Base-by-base conservation (phyloP, 2,113 vertebrate genomes). In the Microtus oregoni region DNA sequence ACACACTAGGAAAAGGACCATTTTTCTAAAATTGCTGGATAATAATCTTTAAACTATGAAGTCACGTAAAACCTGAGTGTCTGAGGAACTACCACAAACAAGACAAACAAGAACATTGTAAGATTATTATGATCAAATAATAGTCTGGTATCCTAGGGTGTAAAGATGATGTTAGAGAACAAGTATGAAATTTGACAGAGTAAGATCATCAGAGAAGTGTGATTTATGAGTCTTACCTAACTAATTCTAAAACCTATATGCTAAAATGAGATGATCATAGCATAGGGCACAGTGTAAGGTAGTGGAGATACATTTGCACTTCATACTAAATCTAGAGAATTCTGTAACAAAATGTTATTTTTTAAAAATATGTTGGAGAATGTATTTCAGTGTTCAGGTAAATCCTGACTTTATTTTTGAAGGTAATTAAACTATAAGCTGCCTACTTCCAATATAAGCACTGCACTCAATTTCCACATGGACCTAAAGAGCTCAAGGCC, bases 381-480 rank as follows among this genome's bases (percentile, higher is more conserved):
- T 17, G 68, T 72, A 3, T 77, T 95, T 86, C 58, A 12, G 9
- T 86, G 73, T 44, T 35, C 32, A 91, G 83, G 41, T 85, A 88
- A 89, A 93, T 68, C 24, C 61, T 91, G 38, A 20, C 13, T 41
- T 93, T 61, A 86, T 86, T 15, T 63, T 91, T 94, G 61, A 47
- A 65, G 20, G 13, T 38, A 83, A 63, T 63, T 24, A 61, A 83
- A 41, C 55, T 24, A 1, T 44, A 85, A 67, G n/a, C 41, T 47
- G 10, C 58, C 10, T 44, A 14, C 86, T 91, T 63, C n/a, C 73
- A 92, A 92, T 41, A 77, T 95, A 81, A 82, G 76, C 35, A 82
- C 55, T 90, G 38, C 65, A 68, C 28, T 90, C 44, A 87, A 97
- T 44, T 95, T 93, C 77, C 76, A 92, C 30, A 92, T 75, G 52